phyloP scores from a whole-genome alignment of 2,888 invertebrate species.

The Agonopterix subpropinquella region DNA sequence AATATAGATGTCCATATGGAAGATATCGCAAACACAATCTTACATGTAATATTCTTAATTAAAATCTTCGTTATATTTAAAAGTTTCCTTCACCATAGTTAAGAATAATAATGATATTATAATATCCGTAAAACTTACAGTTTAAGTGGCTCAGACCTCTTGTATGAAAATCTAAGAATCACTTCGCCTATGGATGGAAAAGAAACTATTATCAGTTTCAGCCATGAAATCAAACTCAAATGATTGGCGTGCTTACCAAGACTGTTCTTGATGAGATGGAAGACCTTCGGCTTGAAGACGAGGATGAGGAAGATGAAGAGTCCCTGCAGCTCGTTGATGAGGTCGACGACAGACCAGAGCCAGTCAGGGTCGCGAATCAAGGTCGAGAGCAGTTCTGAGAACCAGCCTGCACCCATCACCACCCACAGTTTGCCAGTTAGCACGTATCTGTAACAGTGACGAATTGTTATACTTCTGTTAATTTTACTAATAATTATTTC shows the following conservation, averaged over 20 bases:
- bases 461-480: neutral
- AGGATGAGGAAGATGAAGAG: slow-evolving; percentile 84
- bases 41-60: too few species aligned
- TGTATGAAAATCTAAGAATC: too few species aligned
- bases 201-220: too few species aligned
- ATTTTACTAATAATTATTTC: neutral
- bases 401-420: slow-evolving; percentile 87
- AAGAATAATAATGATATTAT: too few species aligned
- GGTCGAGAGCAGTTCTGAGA: slow-evolving; percentile 79
- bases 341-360: slow-evolving; percentile 76
- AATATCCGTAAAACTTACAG: too few species aligned
- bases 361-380: slow-evolving; percentile 64
- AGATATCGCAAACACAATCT: too few species aligned
- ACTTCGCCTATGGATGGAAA: too few species aligned
- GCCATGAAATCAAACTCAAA: too few species aligned
- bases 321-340: slow-evolving; percentile 82
- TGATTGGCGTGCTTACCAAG: slow-evolving; percentile 53
- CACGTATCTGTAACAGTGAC: slow-evolving; percentile 71
- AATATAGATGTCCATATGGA: too few species aligned
- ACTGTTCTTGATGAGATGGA: slow-evolving; percentile 73
- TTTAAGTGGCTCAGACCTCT: too few species aligned
- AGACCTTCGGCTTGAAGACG: slow-evolving; percentile 81
- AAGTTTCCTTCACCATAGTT: too few species aligned
- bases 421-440: slow-evolving; percentile 85
- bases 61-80: too few species aligned